A percentile compares a stretch with the other conserved stretches of the same genome.
Evolutionary conservation across 2,113 vertebrate genomes (phyloP).

Genomic region (Cervus canadensis): DNA sequence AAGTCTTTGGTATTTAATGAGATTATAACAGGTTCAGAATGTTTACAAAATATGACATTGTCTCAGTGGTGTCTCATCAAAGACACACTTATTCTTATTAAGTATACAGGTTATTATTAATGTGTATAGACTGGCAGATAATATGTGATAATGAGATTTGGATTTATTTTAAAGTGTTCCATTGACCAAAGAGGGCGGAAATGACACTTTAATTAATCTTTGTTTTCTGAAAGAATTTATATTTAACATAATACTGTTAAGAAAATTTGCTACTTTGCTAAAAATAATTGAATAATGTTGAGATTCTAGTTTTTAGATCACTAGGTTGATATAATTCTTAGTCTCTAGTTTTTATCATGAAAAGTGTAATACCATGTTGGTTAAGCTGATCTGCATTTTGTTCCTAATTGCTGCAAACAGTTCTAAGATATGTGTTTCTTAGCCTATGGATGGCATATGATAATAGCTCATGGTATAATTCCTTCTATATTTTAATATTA

Average conservation of each 20-base stretch:
- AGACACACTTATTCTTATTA: not conserved
- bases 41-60: not conserved
- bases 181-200: not conserved
- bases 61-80: not conserved
- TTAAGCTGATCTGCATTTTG: not conserved
- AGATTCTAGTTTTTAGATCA: not conserved
- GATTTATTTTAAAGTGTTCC: slow-evolving; percentile 12
- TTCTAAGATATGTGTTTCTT: not conserved
- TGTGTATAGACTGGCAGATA: not conserved
- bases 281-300: not conserved
- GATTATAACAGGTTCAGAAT: not conserved
- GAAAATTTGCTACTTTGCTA: not conserved
- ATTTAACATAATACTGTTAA: not conserved
- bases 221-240: slow-evolving; percentile 11
- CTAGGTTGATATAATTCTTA: not conserved
- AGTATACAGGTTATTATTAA: not conserved
- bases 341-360: not conserved
- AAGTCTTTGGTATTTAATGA: not conserved
- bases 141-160: not conserved
- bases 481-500: not conserved
- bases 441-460: not conserved
- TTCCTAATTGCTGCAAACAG: not conserved
- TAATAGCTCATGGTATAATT: not conserved
- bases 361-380: not conserved
- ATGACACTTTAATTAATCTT: not conserved